A percentile compares a stretch with the other conserved stretches of the same genome.
phyloP scores from a whole-genome alignment of 92 coral and sea anemone species.

The Porites rus region DNA sequence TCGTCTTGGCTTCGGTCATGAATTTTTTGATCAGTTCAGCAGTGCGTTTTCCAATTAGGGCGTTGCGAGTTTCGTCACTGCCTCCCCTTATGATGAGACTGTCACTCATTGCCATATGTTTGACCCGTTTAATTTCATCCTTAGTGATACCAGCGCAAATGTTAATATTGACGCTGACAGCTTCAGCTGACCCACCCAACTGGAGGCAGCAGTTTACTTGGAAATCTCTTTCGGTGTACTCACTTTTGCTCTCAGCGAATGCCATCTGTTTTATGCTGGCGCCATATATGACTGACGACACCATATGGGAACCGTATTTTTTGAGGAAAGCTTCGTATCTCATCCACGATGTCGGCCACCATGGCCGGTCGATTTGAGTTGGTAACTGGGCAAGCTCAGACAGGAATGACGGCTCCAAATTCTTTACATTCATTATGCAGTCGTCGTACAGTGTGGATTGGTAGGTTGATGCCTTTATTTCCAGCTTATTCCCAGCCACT shows the following conservation, averaged over 20 bases:
- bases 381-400: slow-evolving; percentile 11
- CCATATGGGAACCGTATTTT: slow-evolving; percentile 40
- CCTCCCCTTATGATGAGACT: slow-evolving; percentile 46
- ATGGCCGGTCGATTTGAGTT: not conserved
- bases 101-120: slow-evolving; percentile 14
- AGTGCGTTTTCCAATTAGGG: slow-evolving; percentile 36
- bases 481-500: slow-evolving; percentile 3
- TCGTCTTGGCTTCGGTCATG: slow-evolving; percentile 33
- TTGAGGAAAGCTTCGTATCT: slow-evolving; percentile 20
- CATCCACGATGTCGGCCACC: slow-evolving; percentile 25
- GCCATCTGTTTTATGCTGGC: slow-evolving; percentile 41
- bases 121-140: not conserved
- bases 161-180: not conserved
- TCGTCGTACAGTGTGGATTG: not conserved
- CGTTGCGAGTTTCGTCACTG: slow-evolving; percentile 38
- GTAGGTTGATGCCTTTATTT: not conserved
- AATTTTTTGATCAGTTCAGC: slow-evolving; percentile 45
- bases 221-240: slow-evolving; percentile 15
- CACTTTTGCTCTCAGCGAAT: slow-evolving; percentile 10
- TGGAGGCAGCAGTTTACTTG: slow-evolving; percentile 41
- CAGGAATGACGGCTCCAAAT: not conserved
- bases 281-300: slow-evolving; percentile 9
- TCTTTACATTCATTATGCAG: slow-evolving; percentile 6
- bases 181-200: slow-evolving; percentile 2
- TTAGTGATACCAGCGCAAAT: slow-evolving; percentile 31